A percentile compares a stretch with the other conserved stretches of the same genome.
Evolutionary conservation across 2,797 vertebrate species (phyloP).

Genomic region (Rhinogobio ventralis): DNA sequence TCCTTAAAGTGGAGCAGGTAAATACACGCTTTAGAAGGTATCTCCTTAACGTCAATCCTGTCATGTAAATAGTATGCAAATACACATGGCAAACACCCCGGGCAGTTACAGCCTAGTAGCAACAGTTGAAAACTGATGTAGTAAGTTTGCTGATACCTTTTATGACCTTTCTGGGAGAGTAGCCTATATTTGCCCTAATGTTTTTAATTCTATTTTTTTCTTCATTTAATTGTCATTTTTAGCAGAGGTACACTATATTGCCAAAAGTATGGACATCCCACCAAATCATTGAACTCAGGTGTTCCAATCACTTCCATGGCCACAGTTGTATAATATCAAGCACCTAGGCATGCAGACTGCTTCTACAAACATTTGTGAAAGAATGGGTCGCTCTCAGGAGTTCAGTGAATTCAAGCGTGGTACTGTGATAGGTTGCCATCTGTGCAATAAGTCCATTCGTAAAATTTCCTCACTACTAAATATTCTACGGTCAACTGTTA

Average conservation of each 20-base stretch:
- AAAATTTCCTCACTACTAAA: too few relatives aligned
- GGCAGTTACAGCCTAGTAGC: constrained; percentile 65
- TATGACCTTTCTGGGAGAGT: constrained; percentile 4
- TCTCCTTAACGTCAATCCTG: constrained; percentile 55
- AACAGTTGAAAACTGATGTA: constrained; percentile 57
- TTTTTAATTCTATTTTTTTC: background rate
- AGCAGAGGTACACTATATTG: background rate
- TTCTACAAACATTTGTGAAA: too few relatives aligned
- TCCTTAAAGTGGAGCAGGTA: constrained; percentile 22
- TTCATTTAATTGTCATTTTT: background rate
- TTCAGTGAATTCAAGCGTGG: too few relatives aligned
- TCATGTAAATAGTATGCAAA: constrained; percentile 81
- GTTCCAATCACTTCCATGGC: too few relatives aligned
- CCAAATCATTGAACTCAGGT: too few relatives aligned
- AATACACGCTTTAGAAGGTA: constrained; percentile 56
- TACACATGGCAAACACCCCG: constrained; percentile 59
- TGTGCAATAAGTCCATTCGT: too few relatives aligned
- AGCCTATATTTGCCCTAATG: background rate
- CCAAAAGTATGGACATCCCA: too few relatives aligned
- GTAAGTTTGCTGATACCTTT: constrained; percentile 13
- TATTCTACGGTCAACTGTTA: too few relatives aligned
- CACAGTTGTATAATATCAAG: too few relatives aligned
- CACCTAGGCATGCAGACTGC: too few relatives aligned
- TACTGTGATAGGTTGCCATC: too few relatives aligned
- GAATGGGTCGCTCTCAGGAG: too few relatives aligned